phyloP scores from a whole-genome alignment of 2,888 invertebrate species.

The Apamea sordens region DNA sequence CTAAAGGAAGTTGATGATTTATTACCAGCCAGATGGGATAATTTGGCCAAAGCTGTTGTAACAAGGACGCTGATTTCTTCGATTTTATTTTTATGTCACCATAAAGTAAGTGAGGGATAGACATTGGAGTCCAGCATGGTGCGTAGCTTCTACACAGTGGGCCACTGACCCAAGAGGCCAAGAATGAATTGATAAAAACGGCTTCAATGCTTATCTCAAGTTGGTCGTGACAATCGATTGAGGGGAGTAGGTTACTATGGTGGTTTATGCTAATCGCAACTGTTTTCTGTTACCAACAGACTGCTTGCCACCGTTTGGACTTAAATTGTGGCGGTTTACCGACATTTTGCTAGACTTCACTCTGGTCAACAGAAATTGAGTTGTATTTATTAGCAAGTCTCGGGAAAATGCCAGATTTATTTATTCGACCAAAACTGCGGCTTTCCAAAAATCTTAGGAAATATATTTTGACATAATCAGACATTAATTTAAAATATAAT shows the following conservation, averaged over 20 bases:
- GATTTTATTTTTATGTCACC: neutral
- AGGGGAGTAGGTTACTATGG: conserved; percentile 60
- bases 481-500: conserved; percentile 1
- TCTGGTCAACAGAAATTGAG: conserved; percentile 8
- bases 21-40: conserved; percentile 26
- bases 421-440: neutral
- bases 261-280: conserved; percentile 52
- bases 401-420: neutral
- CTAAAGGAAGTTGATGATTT: conserved; percentile 47
- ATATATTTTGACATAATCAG: neutral
- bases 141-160: conserved; percentile 1
- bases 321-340: conserved; percentile 24
- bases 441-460: neutral
- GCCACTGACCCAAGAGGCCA: conserved; percentile 30
- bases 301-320: conserved; percentile 32
- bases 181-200: conserved; percentile 52
- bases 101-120: neutral
- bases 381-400: neutral
- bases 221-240: conserved; percentile 58
- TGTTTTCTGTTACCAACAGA: conserved; percentile 41
- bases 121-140: conserved; percentile 3
- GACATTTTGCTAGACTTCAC: neutral
- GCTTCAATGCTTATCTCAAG: conserved; percentile 50
- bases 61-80: neutral
- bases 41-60: conserved; percentile 25